These are phyloP conservation scores for Ciconia boyciana DNA, from an alignment of 2,113 vertebrate species.

Conservation along the genomic window DNA sequence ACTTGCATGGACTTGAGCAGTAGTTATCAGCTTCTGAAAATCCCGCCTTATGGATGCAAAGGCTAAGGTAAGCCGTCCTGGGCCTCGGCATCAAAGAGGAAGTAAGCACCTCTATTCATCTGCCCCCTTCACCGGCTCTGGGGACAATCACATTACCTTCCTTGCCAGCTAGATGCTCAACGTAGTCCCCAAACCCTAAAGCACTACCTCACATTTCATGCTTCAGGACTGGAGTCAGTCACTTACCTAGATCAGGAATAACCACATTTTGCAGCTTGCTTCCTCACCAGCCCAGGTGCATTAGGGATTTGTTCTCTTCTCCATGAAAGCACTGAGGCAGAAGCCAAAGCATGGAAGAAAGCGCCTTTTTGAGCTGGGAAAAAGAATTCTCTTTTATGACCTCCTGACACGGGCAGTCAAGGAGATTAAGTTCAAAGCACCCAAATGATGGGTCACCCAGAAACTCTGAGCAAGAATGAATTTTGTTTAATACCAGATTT, in stretches of 20 bases:
- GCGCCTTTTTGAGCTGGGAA: neutral
- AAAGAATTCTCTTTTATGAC: neutral
- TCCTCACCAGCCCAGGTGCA: neutral
- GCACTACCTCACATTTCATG: too few relatives aligned
- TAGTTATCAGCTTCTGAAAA: neutral
- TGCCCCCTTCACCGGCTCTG: neutral
- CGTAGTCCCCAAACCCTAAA: neutral
- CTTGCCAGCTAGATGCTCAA: neutral
- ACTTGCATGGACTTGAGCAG: neutral
- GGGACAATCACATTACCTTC: neutral
- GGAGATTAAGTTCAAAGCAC: neutral
- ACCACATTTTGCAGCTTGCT: neutral
- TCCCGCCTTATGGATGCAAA: accelerated
- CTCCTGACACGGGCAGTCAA: neutral
- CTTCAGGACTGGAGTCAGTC: neutral
- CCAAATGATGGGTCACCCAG: neutral
- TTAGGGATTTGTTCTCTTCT: neutral
- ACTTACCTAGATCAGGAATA: neutral
- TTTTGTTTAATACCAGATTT: neutral
- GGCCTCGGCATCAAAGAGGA: neutral
- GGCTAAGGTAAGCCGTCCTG: too few relatives aligned
- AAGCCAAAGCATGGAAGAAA: neutral
- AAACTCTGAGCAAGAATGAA: neutral
- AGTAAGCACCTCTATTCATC: neutral
- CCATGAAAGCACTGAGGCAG: neutral